phyloP scores from a whole-genome alignment of 2,797 vertebrate species.

The Chelonia mydas region DNA sequence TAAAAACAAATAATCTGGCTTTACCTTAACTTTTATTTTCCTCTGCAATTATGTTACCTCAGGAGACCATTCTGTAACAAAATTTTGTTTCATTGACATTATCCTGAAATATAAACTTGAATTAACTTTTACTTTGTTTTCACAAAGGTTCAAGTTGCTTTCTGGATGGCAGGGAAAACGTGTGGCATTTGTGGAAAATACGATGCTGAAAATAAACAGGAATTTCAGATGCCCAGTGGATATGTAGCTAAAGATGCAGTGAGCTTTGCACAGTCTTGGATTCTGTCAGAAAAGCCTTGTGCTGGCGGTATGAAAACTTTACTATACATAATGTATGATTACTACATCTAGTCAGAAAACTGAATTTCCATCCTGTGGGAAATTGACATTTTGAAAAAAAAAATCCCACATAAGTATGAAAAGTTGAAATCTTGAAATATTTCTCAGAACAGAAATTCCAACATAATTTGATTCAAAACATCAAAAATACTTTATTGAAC shows the following conservation, averaged over 20 bases:
- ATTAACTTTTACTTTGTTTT: not conserved
- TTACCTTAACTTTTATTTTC: not conserved
- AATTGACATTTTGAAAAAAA: not conserved
- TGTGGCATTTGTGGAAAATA: conserved; percentile 87
- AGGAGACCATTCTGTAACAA: not conserved
- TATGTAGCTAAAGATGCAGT: conserved; percentile 74
- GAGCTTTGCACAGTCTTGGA: conserved; percentile 86
- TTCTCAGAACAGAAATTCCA: not conserved
- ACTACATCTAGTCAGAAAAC: not conserved
- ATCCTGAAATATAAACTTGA: not conserved
- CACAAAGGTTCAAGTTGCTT: conserved; percentile 80
- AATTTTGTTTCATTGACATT: not conserved
- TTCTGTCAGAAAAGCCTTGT: conserved; percentile 82
- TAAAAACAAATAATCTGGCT: not conserved
- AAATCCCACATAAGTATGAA: not conserved
- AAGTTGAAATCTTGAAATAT: not conserved
- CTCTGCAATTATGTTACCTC: not conserved
- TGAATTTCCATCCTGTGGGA: not conserved
- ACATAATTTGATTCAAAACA: not conserved
- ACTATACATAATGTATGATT: not conserved
- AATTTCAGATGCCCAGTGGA: conserved; percentile 82
- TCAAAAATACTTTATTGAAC: not conserved
- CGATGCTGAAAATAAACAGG: conserved; percentile 82
- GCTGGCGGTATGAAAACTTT: conserved; percentile 63
- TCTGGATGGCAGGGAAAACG: conserved; percentile 86